These are phyloP conservation scores for Rhinolophus sinicus DNA, from an alignment of 2,113 vertebrate species.

Conservation along the genomic window DNA sequence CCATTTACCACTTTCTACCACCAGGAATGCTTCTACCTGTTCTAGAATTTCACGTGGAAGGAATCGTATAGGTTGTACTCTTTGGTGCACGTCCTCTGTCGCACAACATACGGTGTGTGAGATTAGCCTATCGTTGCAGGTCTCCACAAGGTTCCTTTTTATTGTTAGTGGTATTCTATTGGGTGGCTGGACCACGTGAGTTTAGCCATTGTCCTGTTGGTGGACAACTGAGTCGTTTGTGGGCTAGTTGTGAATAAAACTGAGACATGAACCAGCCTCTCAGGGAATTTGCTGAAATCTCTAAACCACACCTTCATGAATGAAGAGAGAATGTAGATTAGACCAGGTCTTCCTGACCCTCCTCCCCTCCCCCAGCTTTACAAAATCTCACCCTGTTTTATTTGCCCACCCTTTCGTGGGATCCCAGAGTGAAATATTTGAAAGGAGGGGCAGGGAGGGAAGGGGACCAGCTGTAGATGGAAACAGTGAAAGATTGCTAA, in stretches of 20 bases:
- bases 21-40: not conserved
- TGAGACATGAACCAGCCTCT: not conserved
- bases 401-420: not conserved
- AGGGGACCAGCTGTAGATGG: not conserved
- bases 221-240: not conserved
- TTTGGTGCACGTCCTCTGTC: not conserved
- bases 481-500: not conserved
- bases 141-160: not conserved
- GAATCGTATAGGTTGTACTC: accelerated
- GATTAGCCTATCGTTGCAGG: no score
- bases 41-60: not conserved
- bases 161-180: accelerated
- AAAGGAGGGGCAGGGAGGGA: not conserved
- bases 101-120: not conserved
- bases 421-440: not conserved
- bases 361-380: not conserved
- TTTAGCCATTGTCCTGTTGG: not conserved
- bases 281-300: not conserved
- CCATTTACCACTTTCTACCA: no score
- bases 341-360: not conserved
- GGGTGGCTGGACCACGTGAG: no score
- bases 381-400: not conserved
- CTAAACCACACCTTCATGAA: not conserved
- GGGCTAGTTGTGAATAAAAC: no score
- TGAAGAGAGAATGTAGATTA: not conserved